Evolutionary conservation across 2,113 vertebrate species (phyloP).

Genomic region (Atractosteus spatula): DNA sequence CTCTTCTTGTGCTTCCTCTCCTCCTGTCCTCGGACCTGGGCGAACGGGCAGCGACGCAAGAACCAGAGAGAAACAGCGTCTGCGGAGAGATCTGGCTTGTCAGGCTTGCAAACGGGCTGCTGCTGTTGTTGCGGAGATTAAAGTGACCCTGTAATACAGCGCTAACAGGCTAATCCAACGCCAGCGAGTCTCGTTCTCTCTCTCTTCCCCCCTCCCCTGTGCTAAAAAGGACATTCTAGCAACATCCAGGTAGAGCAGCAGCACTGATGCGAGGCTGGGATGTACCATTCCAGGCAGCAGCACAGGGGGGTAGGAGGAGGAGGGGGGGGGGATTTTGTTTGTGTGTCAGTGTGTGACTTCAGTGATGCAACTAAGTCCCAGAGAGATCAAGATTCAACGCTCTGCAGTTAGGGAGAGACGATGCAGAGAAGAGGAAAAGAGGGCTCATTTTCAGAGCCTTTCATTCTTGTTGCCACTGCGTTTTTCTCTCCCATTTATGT

Average conservation of each 20-base stretch:
- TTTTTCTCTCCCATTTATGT: background rate
- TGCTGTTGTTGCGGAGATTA: constrained; percentile 31
- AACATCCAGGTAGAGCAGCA: constrained; percentile 50
- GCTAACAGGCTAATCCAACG: constrained; percentile 41
- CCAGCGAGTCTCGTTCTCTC: constrained; percentile 35
- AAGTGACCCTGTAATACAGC: constrained; percentile 33
- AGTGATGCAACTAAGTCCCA: constrained; percentile 23
- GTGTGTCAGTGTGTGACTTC: constrained; percentile 13
- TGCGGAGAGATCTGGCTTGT: background rate
- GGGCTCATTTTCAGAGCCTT: background rate
- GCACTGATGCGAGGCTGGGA: constrained; percentile 39
- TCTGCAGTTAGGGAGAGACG: constrained; percentile 20
- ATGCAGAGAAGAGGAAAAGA: background rate
- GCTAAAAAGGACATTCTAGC: constrained; percentile 52
- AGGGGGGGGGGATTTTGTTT: too few species aligned
- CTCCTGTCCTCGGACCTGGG: background rate
- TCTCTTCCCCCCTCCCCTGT: constrained; percentile 47
- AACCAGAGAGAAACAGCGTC: background rate
- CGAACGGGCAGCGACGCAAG: constrained; percentile 3
- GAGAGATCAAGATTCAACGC: constrained; percentile 38
- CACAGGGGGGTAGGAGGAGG: constrained; percentile 24
- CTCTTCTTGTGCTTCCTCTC: background rate
- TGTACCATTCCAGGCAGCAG: constrained; percentile 42
- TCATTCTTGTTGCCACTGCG: constrained; percentile 19
- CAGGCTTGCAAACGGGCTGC: background rate